Base-by-base conservation (phyloP, 1,140 invertebrate species). In the Drosophila paulistorum region DNA sequence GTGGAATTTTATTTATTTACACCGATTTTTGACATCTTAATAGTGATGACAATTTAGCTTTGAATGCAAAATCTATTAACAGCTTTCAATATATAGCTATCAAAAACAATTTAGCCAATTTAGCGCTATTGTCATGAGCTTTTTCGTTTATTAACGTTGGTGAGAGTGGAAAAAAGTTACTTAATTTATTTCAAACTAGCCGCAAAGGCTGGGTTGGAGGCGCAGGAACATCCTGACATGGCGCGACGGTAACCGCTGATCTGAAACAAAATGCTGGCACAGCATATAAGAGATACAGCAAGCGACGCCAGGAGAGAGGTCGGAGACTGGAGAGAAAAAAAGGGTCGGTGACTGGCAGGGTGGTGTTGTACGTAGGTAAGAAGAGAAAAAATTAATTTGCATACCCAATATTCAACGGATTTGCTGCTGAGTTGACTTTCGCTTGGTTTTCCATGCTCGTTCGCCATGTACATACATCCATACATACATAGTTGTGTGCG, bases 321-420 rank as follows among this genome's bases (percentile, higher is more conserved):
- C 45, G 45, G 45, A 51, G 45, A 23, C 20, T 51, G 45, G 45
- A 11, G 20, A 51, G 17, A 23, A 20, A 17, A 20, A 51, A 61
- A 45, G 33, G 42, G 55, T 33, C 37, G 64, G 64, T 35, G 5
- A 48, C 10, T 9, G 42, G 37, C 3, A 41, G 26, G 17, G 66
- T 45, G 35, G 58, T 39, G 11, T 6, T 30, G 1, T 30, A 30
- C 42, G 48, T 55, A 54, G 6, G 35, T 57, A 73, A 65, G 51
- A 74, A 73, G 62, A 55, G 65, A 87, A 86, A 87, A 89, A 83
- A 83, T 80, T 81, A 78, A 89, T 89, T 87, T 89, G 84, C 84
- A 89, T 89, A 89, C 72, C 65, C 73, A 82, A 86, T 80, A 86
- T 82, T 82, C 82, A 66, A 85, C 81, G 75, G 79, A 79, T 73